Conservation (phyloP, 2,797 vertebrate species). For the Malurus leucopterus region DNA sequence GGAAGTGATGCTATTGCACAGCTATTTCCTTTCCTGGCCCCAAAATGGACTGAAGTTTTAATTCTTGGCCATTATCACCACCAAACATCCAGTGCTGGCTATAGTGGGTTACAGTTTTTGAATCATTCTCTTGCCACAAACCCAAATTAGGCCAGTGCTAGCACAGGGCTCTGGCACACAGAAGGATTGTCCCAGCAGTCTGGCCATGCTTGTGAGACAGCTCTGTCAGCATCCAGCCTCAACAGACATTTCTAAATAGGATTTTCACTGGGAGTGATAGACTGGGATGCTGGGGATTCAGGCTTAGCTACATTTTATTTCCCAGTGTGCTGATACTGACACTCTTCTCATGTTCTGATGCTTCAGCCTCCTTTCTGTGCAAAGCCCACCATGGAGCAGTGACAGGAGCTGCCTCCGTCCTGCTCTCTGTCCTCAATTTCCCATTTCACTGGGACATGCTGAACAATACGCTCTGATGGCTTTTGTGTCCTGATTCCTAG, state of each 20-base stretch:
- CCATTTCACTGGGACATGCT: not conserved
- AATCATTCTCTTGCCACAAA: not conserved
- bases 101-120: not conserved
- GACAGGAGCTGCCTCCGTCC: not conserved
- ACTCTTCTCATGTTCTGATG: not conserved
- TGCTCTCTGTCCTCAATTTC: not conserved
- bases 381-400: not conserved
- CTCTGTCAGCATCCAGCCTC: not conserved
- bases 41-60: constrained; percentile 10
- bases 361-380: not conserved
- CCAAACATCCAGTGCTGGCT: not conserved
- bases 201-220: not conserved
- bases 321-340: not conserved
- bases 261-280: not conserved
- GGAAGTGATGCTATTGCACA: constrained; percentile 38
- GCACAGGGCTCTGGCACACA: not conserved
- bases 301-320: not conserved
- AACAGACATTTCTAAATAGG: not conserved
- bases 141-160: not conserved
- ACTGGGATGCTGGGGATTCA: not conserved
- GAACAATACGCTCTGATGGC: not conserved
- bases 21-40: constrained; percentile 41
- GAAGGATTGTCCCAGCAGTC: not conserved
- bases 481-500: constrained; percentile 35
- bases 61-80: constrained; percentile 41